phyloP scores from a whole-genome alignment of 1,140 invertebrate species.

The Hirudo medicinalis region DNA sequence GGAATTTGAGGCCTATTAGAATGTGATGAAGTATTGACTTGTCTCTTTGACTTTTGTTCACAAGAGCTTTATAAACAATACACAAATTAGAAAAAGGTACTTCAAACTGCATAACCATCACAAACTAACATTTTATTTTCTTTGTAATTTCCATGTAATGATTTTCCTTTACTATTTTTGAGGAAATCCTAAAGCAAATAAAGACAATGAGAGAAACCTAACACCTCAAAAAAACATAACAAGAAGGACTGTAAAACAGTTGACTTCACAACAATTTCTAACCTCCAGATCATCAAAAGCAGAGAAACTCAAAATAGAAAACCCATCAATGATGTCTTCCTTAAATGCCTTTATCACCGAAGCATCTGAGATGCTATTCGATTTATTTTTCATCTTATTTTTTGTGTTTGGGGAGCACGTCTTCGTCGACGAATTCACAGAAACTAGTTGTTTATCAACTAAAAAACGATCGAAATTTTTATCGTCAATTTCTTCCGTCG shows the following conservation, averaged over 20 bases:
- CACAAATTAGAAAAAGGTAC: too few species aligned
- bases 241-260: neutral
- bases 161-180: neutral
- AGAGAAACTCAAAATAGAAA: neutral
- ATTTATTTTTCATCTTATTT: conserved; percentile 1
- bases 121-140: too few species aligned
- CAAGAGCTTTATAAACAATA: too few species aligned
- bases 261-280: neutral
- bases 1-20: too few species aligned
- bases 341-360: neutral
- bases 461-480: neutral
- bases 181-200: neutral
- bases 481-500: conserved; percentile 5
- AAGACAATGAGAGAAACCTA: neutral
- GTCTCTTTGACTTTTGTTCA: too few species aligned
- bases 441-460: neutral
- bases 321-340: conserved; percentile 6
- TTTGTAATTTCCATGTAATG: neutral
- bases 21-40: too few species aligned
- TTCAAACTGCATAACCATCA: too few species aligned
- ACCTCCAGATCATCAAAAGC: neutral
- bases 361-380: neutral
- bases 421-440: neutral
- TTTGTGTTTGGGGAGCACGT: neutral
- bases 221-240: neutral